Evolutionary conservation across 1,140 invertebrate genomes (phyloP), one percentile per base, ranked within the genome.

Genomic region (Mycetomoellerius zeteki): DNA sequence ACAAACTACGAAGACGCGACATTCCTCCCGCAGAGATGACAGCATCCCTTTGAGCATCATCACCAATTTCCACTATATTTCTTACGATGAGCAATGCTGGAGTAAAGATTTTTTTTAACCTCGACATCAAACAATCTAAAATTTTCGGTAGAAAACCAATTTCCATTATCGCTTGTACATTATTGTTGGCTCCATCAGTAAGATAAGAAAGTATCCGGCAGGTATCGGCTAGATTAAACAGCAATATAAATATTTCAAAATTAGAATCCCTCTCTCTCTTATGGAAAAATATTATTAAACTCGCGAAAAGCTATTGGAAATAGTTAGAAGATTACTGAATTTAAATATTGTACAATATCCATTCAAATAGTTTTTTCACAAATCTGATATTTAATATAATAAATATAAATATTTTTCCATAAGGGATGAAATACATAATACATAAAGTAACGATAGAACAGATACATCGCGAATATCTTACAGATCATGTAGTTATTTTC

Each of bases 131-230:
- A 94, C 4, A 99, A 52, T 97, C 95, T 0, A 99, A 97, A 7
- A 99, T 96, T 37, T 97, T 96, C 0, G 97, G 96, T 24, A 99
- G 97, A 56, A 98, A 96, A 14, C 97, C 96, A 12, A 96, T 95
- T 33, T 97, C 96, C 7, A 98, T 96, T 1, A 98, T 97, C 1
- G 96, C 96, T 94, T 98, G 98, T 91, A 99, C 99, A 93, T 98
- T 98, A 37, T 99, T 97, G 94, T 99, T 99, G 0, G 97, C 97
- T 3, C 98, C 98, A 95, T 99, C 99, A 3, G 98, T 99, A 5
- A 99, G 95, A 93, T 99, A 99, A 0, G 99, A 99, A 21, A 99
- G 95, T 0, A 99, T 98, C 99, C 99, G 99, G 92, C 99, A 99
- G 10, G 98, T 97, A 95, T 99, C 99, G 67, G 98, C 97, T 97